phyloP scores from a whole-genome alignment of 2,888 invertebrate genomes.

The Ormia ochracea region DNA sequence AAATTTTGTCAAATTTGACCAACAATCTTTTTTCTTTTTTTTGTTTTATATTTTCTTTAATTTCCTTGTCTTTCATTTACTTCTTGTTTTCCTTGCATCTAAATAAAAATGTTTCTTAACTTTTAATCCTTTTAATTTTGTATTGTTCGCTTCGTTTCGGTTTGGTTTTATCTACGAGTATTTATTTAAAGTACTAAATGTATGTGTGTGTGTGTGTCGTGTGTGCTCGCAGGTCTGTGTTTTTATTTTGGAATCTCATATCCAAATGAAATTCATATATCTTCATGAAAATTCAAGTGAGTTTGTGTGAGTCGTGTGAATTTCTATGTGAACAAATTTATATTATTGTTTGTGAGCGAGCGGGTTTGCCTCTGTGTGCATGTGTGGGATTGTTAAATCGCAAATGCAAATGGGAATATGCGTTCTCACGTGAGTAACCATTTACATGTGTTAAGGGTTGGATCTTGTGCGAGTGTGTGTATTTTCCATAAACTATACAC shows the following conservation, averaged over 20 bases:
- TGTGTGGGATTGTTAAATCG: conserved; percentile 13
- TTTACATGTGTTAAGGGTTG: conserved; percentile 28
- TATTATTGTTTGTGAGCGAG: not conserved
- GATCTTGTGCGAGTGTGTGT: not conserved
- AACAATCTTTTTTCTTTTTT: not conserved
- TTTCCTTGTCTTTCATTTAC: no score
- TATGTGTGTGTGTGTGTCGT: not conserved
- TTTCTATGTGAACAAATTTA: not conserved
- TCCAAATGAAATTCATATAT: conserved; percentile 26
- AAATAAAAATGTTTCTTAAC: conserved; percentile 10
- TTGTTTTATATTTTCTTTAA: no score
- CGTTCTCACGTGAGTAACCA: conserved; percentile 57
- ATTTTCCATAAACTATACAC: conserved; percentile 4
- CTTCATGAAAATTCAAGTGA: conserved; percentile 22
- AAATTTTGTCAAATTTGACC: not conserved
- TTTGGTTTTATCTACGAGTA: not conserved
- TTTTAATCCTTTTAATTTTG: not conserved
- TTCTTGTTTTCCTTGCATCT: not conserved
- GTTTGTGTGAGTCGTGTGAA: not conserved
- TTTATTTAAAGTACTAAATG: not conserved
- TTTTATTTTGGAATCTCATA: not conserved
- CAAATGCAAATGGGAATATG: conserved; percentile 55
- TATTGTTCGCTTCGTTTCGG: not conserved
- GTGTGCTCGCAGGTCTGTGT: not conserved
- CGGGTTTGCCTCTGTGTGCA: not conserved